Percentiles rank a stretch among this genome's conserved stretches.
Conservation (phyloP, 2,797 vertebrate species). For the Gymnoscopelus braueri region DNA sequence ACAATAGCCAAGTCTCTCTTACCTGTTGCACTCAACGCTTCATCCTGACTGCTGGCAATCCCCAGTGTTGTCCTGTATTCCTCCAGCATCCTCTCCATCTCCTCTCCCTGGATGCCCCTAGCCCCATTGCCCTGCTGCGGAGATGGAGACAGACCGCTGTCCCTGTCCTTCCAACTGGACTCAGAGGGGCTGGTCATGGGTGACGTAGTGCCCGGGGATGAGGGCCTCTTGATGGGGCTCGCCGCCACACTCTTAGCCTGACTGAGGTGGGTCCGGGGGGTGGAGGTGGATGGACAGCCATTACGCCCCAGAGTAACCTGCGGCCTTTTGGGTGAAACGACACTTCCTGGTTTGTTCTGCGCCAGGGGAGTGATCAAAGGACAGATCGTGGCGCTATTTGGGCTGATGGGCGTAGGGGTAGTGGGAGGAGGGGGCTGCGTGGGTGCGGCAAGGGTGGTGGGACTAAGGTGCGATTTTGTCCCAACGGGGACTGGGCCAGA, state of each 20-base stretch:
- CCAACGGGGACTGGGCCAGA: constrained; percentile 21
- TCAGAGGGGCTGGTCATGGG: constrained; percentile 39
- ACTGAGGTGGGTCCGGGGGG: constrained; percentile 37
- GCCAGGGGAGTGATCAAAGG: constrained; percentile 20
- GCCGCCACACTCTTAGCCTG: constrained; percentile 39
- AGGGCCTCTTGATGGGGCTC: constrained; percentile 52
- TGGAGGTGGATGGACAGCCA: constrained; percentile 49
- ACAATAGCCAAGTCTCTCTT: constrained; percentile 25
- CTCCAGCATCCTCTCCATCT: constrained; percentile 70
- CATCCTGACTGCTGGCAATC: constrained; percentile 46
- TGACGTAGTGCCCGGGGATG: constrained; percentile 30
- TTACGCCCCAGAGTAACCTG: constrained; percentile 47
- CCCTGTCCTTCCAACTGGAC: constrained; percentile 62
- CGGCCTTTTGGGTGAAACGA: constrained; percentile 23
- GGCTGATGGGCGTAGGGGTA: constrained; percentile 40
- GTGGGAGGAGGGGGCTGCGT: constrained; percentile 35
- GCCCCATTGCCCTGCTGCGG: constrained; percentile 19
- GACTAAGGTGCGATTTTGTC: constrained; percentile 46
- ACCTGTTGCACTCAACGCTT: constrained; percentile 61
- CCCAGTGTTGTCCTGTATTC: constrained; percentile 72
- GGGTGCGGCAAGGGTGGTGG: constrained; percentile 14
- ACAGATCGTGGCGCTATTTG: constrained; percentile 30
- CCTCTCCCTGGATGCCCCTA: constrained; percentile 40
- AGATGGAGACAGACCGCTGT: constrained; percentile 67
- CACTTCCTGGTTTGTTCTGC: constrained; percentile 48